These are phyloP conservation scores for Leucozona laternaria DNA, from an alignment of 2,888 invertebrate species.

Conservation along the genomic window DNA sequence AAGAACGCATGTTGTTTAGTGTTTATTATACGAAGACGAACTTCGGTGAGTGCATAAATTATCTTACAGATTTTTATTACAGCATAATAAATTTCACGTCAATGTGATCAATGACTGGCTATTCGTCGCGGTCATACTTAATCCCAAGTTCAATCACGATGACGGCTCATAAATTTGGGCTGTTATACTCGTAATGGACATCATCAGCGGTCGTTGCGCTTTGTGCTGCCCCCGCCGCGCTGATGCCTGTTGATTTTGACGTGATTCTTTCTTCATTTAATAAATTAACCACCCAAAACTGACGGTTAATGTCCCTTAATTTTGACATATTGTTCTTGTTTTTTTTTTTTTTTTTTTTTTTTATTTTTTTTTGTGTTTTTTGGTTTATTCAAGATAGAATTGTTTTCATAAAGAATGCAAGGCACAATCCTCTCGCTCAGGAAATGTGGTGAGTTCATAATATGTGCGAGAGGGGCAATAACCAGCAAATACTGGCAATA, in stretches of 20 bases:
- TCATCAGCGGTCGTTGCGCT: slow-evolving; percentile 60
- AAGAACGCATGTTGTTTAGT: neutral
- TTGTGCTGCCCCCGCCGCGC: neutral
- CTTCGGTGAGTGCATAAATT: slow-evolving; percentile 9
- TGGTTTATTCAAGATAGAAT: slow-evolving; percentile 15
- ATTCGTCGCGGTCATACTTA: slow-evolving; percentile 43
- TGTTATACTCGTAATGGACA: slow-evolving; percentile 51
- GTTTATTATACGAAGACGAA: neutral
- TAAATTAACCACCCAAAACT: slow-evolving; percentile 57
- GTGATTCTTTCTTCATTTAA: slow-evolving; percentile 25
- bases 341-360: slow-evolving; percentile 19
- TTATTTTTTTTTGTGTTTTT: slow-evolving; percentile 9
- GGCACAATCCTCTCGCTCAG: neutral
- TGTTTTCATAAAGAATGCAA: slow-evolving; percentile 5
- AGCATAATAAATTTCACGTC: slow-evolving; percentile 13
- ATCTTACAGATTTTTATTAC: neutral
- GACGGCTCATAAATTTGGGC: slow-evolving; percentile 54
- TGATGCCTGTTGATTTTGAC: slow-evolving; percentile 18
- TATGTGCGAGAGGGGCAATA: slow-evolving; percentile 22
- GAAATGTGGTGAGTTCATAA: slow-evolving; percentile 33
- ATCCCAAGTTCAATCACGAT: slow-evolving; percentile 70
- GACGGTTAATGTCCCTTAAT: slow-evolving; percentile 74
- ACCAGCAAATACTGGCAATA: neutral
- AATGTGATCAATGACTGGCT: slow-evolving; percentile 54
- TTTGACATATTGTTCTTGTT: slow-evolving; percentile 66